Conservation (phyloP, 1,140 invertebrate species). For the Lanistes nyassanus region DNA sequence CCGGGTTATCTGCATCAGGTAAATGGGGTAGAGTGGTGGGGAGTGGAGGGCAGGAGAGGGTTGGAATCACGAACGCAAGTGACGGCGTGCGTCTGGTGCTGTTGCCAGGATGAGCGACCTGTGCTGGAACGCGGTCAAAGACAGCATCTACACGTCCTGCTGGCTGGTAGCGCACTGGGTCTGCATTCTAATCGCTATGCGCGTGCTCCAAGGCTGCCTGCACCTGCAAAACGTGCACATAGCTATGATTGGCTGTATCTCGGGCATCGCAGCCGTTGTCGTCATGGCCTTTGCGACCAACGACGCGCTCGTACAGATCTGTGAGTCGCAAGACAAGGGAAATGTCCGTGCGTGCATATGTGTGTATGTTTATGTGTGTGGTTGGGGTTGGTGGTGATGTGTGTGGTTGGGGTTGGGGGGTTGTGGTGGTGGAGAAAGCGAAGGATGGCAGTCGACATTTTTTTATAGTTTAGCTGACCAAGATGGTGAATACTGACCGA, state of each 20-base stretch:
- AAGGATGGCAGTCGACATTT: too few relatives aligned
- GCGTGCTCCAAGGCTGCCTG: neutral
- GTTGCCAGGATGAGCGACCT: constrained; percentile 3
- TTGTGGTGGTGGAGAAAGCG: too few relatives aligned
- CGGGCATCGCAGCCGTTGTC: neutral
- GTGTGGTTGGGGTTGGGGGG: too few relatives aligned
- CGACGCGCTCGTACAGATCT: neutral
- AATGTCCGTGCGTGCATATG: neutral
- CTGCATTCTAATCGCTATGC: constrained; percentile 12
- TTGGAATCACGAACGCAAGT: too few relatives aligned
- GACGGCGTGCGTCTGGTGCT: too few relatives aligned
- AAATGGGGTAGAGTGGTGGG: too few relatives aligned
- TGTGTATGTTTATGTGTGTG: neutral
- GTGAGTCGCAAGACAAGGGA: constrained; percentile 12
- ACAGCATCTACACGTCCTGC: constrained; percentile 9
- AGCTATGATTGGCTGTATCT: constrained; percentile 19
- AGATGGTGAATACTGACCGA: too few relatives aligned
- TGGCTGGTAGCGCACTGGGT: constrained; percentile 21
- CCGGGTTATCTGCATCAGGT: too few relatives aligned
- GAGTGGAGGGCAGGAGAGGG: too few relatives aligned
- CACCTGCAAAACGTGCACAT: constrained; percentile 2
- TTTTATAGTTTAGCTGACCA: too few relatives aligned
- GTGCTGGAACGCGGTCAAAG: constrained; percentile 20
- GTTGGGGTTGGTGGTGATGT: neutral
- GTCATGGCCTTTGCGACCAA: constrained; percentile 4